Base-by-base conservation (phyloP, 2,888 invertebrate species). In the Saturnia pavonia region DNA sequence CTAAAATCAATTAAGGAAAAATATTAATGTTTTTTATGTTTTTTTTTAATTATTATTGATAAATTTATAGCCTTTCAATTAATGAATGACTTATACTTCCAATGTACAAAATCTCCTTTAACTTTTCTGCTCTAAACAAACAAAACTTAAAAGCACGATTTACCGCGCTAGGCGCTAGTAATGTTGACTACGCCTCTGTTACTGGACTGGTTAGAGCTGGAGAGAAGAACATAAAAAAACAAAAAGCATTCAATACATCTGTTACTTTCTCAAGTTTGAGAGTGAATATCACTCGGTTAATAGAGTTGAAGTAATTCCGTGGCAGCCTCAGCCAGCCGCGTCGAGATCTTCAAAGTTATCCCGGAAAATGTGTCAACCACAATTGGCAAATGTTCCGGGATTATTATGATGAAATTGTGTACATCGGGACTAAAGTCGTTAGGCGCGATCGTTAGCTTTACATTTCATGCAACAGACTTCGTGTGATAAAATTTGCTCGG, bases 341-440 rank as follows among this genome's bases (percentile, higher is more conserved):
- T 48, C 40, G 54, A 76, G 75, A 77, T 77, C 74, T 76, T 71
- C 74, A 72, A 81, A 81, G 77, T 80, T 80, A 74, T 72, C 71
- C 75, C 73, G 71, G 71, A 69, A 77, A 78, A 78, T 73, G 72
- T 78, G 79, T 75, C 77, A 77, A 72, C 74, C 75, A 67, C 76
- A 78, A 79, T 77, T 73, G 71, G 69, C 70, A 72, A 76, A 76
- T 69, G 76, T 74, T 72, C 74, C 69, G 76, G 72, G 71, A 72
- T 75, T 77, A 75, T 78, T 60, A 54, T 74, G 68, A 72, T 72
- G 71, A 71, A 72, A 72, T 63, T 68, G 67, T 67, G 67, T 67
- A 70, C 67, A 40, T 40, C 11, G 65, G 0, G 34, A 65, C 65
- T 63, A 42, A 45, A 69, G 69, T 69, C 43, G 22, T 69, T 60